Base-by-base conservation (phyloP, 2,113 vertebrate species). In the Aspidoscelis tigris region DNA sequence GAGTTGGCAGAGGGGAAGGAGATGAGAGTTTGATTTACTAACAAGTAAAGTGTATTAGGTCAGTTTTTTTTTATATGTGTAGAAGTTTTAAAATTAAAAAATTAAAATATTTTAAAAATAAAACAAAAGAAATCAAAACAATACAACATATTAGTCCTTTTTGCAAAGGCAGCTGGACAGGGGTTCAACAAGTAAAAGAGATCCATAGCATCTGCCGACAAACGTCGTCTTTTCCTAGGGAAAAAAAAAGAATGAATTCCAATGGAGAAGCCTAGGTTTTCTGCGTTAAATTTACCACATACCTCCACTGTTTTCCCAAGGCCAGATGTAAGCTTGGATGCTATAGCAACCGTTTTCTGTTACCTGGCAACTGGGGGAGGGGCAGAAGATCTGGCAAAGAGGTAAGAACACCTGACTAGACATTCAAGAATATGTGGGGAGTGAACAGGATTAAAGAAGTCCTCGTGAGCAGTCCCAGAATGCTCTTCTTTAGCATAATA, bases 281-380 rank as follows among this genome's bases (percentile, higher is more conserved):
- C 26, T 50, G 41, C 41, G 39, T 7, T 73, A 47, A 47, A 79
- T 47, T 72, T 64, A 21, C 77, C 55, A 71, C 7, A 16, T 33
- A 65, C 20, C n/a, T 72, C 76, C 26, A 24, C 8, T 53, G 20
- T 21, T 3, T 58, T 58, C 12, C 75, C 9, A 55, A 74, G 16
- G 26, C 66, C 9, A 70, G 5, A 78, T 84, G 66, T 50, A 78
- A 47, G 33, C 18, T 50, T 72, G 26, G 76, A 55, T 84, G 76
- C 68, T 73, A 84, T 78, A 55, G 55, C 68, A 84, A 84, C 76
- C 47, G 68, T 43, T 10, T 71, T 26, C 50, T 79, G 12, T 74
- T 72, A 43, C 76, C 58, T 79, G n/a, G n/a, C 43, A 79, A 73
- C 68, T 78, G 72, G 18, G 11, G 66, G 55, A 72, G 58, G 47